Evolutionary conservation across 1,140 invertebrate species (phyloP).

Genomic region (Achroia grisella): DNA sequence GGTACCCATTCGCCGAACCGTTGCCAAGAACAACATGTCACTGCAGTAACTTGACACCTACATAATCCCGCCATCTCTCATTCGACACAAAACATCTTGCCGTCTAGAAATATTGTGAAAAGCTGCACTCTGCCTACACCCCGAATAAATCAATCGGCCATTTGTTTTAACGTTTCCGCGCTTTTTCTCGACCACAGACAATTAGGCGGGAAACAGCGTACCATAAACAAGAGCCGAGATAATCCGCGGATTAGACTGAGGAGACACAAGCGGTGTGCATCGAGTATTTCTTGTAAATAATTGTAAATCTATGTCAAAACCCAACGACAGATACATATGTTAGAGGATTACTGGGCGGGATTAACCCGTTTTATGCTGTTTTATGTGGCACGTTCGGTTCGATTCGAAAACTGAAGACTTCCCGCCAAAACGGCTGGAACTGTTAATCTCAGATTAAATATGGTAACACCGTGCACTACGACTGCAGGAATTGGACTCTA

Average conservation of each 20-base stretch:
- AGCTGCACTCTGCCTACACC: slow-evolving; percentile 31
- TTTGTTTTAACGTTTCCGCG: slow-evolving; percentile 41
- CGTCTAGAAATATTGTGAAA: slow-evolving; percentile 57
- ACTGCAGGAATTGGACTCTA: slow-evolving; percentile 39
- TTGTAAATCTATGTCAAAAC: slow-evolving; percentile 71
- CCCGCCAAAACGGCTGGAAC: slow-evolving; percentile 31
- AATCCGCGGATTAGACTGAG: slow-evolving; percentile 56
- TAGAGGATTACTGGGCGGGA: slow-evolving; percentile 45
- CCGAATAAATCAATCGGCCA: slow-evolving; percentile 46
- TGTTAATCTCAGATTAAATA: slow-evolving; percentile 56
- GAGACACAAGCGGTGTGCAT: slow-evolving; percentile 39
- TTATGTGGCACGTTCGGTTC: slow-evolving; percentile 40
- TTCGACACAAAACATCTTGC: slow-evolving; percentile 66
- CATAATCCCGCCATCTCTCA: slow-evolving; percentile 48
- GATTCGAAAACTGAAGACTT: slow-evolving; percentile 33
- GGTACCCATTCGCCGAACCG: slow-evolving; percentile 9
- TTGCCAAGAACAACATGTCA: slow-evolving; percentile 52
- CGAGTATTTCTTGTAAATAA: slow-evolving; percentile 59
- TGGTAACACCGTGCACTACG: slow-evolving; percentile 23
- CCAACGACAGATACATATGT: slow-evolving; percentile 67
- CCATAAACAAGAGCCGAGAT: slow-evolving; percentile 53
- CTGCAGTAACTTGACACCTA: slow-evolving; percentile 29
- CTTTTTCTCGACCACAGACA: slow-evolving; percentile 51
- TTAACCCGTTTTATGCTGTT: slow-evolving; percentile 58
- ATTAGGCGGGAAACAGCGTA: slow-evolving; percentile 38